Conservation (phyloP, 1,140 invertebrate genomes). For the Rhopalosiphum padi region DNA sequence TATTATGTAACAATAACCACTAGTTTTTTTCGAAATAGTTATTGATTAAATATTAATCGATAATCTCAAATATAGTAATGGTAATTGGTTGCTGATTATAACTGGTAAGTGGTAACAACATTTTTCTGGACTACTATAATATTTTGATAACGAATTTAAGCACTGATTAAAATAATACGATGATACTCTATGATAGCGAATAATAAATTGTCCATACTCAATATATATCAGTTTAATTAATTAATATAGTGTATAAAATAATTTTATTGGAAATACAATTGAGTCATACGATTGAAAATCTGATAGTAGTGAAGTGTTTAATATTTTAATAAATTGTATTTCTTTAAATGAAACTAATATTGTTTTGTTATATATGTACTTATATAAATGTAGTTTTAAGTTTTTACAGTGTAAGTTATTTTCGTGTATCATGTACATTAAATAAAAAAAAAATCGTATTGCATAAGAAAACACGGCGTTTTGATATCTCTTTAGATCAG, state of each 20-base stretch:
- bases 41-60: too few relatives aligned
- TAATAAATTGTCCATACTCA: too few relatives aligned
- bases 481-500: slow-evolving; percentile 16
- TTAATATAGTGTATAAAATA: too few relatives aligned
- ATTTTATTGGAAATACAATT: neutral
- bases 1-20: too few relatives aligned
- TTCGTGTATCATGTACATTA: neutral
- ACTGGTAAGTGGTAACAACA: too few relatives aligned
- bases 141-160: neutral
- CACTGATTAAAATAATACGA: too few relatives aligned
- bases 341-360: neutral
- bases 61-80: too few relatives aligned
- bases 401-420: neutral
- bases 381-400: neutral
- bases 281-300: neutral
- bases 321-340: neutral
- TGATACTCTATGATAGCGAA: too few relatives aligned
- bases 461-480: neutral
- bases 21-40: too few relatives aligned
- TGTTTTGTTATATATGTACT: neutral
- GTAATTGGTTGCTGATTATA: too few relatives aligned
- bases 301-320: neutral
- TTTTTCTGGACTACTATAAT: neutral
- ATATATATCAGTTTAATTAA: neutral
- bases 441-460: slow-evolving; percentile 17